Base-by-base conservation (phyloP, 2,888 invertebrate species). In the Nomada lathburiana region DNA sequence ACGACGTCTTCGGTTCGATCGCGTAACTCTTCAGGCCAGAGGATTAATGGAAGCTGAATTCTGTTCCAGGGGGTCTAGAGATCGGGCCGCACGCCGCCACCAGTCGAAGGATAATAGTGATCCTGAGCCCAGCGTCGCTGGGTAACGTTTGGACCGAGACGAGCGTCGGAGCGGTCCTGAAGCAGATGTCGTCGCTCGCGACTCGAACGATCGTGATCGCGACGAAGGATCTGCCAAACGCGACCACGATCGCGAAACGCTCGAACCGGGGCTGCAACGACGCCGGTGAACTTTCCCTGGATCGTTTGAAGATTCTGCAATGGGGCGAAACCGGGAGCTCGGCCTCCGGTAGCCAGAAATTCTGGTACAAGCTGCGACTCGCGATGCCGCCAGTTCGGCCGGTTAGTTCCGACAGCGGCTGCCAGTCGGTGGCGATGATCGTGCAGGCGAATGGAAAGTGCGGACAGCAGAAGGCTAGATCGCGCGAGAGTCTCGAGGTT, bases 351-450 rank as follows among this genome's bases (percentile, higher is more conserved):
- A 95, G 95, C 91, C 94, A 95, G 86, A 95, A 94, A 89, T 96
- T 96, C 94, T 96, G 96, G 96, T 95, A 96, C 80, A 94, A 95
- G 88, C 94, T 96, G 88, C 95, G 96, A 62, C 94, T 96, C 78
- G 95, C 95, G 69, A 94, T 96, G 94, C 96, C 96, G 7, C 95
- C 96, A 75, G 84, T 93, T 50, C 88, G 90, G 84, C 88, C 92
- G 70, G 76, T 86, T 67, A 80, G 62, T 50, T 75, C 65, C 68
- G 85, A 77, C 80, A 86, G 89, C 57, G 86, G 90, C 55, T 92
- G 91, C 81, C 92, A 92, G 50, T 92, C 91, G 62, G 93, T 93
- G 52, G 92, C 93, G n/a, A 93, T 93, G 93, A 92, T 93, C 80
- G 92, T 93, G 0, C 92, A 93, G 77, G 88, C 92, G 26, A 91